Conservation (phyloP, 2,113 vertebrate species). For the Rhodinocichla rosea region DNA sequence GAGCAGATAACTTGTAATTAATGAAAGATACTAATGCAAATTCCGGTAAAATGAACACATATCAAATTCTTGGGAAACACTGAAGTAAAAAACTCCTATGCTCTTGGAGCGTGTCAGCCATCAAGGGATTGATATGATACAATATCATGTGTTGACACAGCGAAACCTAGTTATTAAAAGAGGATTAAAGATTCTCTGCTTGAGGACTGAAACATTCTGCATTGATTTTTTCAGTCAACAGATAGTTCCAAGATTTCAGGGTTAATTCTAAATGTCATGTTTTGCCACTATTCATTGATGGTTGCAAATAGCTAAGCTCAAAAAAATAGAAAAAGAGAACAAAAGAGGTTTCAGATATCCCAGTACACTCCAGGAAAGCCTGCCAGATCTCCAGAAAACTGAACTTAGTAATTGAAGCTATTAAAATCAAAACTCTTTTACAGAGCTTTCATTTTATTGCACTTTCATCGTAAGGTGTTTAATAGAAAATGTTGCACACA, state of each 20-base stretch:
- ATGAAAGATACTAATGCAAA: not conserved
- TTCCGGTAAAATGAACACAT: not conserved
- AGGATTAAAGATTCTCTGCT: not conserved
- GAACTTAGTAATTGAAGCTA: slow-evolving; percentile 22
- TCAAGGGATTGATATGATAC: not conserved
- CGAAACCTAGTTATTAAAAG: not conserved
- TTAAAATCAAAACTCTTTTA: slow-evolving; percentile 55
- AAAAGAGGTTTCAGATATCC: slow-evolving; percentile 40
- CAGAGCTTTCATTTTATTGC: slow-evolving; percentile 38
- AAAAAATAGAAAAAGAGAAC: not conserved
- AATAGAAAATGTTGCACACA: not conserved
- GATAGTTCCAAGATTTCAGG: not conserved
- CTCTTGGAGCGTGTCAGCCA: not conserved
- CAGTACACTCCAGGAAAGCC: slow-evolving; percentile 15
- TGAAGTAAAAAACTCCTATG: not conserved
- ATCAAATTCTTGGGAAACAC: not conserved
- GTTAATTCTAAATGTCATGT: not conserved
- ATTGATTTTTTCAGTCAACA: not conserved
- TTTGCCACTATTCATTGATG: not conserved
- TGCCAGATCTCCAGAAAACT: slow-evolving; percentile 26
- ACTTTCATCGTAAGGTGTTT: not conserved
- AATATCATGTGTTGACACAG: not conserved
- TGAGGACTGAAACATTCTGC: not conserved
- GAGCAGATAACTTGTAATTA: not conserved
- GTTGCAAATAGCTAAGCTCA: not conserved